phyloP scores from a whole-genome alignment of 2,113 vertebrate species.

The Cygnus atratus region DNA sequence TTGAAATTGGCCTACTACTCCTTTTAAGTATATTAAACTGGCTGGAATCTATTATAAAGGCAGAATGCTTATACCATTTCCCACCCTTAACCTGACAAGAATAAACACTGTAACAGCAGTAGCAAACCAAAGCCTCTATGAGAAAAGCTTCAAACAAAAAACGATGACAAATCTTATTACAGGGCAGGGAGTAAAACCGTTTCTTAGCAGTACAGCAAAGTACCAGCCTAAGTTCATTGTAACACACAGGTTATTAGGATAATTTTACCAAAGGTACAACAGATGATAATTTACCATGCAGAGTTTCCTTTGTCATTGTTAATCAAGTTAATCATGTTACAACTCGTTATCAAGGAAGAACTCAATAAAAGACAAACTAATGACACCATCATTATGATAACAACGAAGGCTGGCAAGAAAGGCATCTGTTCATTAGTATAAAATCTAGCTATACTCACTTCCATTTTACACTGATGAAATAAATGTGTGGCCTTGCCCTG shows the following conservation, averaged over 20 bases:
- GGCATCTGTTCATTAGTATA: slow-evolving; percentile 24
- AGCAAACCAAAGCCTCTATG: neutral
- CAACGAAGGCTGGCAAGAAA: slow-evolving; percentile 63
- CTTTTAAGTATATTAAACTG: neutral
- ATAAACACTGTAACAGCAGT: neutral
- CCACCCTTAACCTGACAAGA: neutral
- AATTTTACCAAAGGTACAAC: slow-evolving; percentile 64
- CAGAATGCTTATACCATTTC: neutral
- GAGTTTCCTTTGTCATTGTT: slow-evolving; percentile 67
- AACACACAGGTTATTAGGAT: slow-evolving; percentile 32
- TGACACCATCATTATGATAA: slow-evolving; percentile 67
- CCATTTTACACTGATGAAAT: slow-evolving; percentile 8
- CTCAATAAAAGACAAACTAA: slow-evolving; percentile 69
- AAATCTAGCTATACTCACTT: neutral
- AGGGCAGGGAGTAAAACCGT: slow-evolving; percentile 29
- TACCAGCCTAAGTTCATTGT: slow-evolving; percentile 54
- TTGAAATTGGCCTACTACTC: neutral
- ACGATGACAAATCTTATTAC: neutral
- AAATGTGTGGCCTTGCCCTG: neutral
- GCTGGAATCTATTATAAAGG: neutral
- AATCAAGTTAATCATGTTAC: slow-evolving; percentile 67
- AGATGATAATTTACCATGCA: slow-evolving; percentile 69
- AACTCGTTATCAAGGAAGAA: slow-evolving; percentile 72
- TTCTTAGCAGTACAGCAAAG: slow-evolving; percentile 53
- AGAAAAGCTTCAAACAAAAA: neutral